These are phyloP conservation scores for Thunnus thynnus DNA, from an alignment of 2,113 vertebrate species.

Conservation along the genomic window DNA sequence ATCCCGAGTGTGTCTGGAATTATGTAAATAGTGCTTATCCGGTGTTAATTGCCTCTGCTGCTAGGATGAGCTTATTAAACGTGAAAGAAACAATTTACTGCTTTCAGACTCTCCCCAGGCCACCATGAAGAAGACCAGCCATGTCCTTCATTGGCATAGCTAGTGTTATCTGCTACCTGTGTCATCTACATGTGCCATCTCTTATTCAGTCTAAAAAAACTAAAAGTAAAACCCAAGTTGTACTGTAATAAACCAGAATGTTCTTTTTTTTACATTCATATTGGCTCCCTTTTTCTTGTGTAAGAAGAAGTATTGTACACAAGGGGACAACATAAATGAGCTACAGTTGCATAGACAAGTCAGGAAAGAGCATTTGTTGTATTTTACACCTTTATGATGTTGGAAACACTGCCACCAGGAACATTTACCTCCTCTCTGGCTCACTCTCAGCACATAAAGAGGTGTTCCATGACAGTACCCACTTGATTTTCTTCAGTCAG, in stretches of 20 bases:
- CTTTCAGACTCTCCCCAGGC: conserved; percentile 55
- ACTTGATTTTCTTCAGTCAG: conserved; percentile 66
- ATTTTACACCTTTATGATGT: not conserved
- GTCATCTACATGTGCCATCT: not conserved
- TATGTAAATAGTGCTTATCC: conserved; percentile 82
- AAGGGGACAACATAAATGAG: not conserved
- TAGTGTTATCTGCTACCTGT: conserved; percentile 48
- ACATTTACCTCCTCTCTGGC: conserved; percentile 11
- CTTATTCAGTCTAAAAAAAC: not conserved
- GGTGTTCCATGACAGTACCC: conserved; percentile 49
- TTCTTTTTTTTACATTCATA: not conserved
- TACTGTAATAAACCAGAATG: not conserved
- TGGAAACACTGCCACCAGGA: conserved; percentile 7
- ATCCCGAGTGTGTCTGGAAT: conserved; percentile 60
- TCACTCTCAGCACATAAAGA: conserved; percentile 40
- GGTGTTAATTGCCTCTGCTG: conserved; percentile 79
- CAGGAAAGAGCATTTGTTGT: not conserved
- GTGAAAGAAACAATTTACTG: conserved; percentile 54
- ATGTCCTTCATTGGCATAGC: conserved; percentile 2
- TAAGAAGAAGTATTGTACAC: not conserved
- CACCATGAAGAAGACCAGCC: conserved; percentile 28
- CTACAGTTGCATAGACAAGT: not conserved
- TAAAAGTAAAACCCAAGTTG: not conserved
- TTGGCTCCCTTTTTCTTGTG: conserved; percentile 2
- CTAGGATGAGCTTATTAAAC: conserved; percentile 68